Percentiles rank a stretch among this genome's conserved stretches.
phyloP scores from a whole-genome alignment of 1,140 invertebrate species.

The Apis florea region DNA sequence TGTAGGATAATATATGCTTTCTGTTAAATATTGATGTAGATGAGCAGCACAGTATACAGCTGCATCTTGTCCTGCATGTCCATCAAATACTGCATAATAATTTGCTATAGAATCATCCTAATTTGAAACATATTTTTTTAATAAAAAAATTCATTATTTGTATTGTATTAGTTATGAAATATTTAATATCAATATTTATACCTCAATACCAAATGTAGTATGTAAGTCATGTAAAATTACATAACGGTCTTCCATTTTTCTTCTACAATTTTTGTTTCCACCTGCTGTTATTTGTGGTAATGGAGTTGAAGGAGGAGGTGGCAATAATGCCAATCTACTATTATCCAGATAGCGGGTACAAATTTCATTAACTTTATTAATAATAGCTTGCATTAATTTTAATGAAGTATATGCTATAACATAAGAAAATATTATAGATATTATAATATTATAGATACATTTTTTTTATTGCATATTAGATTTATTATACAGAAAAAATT shows the following conservation, averaged over 20 bases:
- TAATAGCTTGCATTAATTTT: slow-evolving; percentile 87
- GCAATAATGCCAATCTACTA: slow-evolving; percentile 80
- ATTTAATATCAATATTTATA: slow-evolving; percentile 43
- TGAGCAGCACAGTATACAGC: slow-evolving; percentile 93
- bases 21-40: slow-evolving; percentile 91
- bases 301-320: slow-evolving; percentile 80
- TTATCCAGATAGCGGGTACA: slow-evolving; percentile 86
- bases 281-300: slow-evolving; percentile 81
- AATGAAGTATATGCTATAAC: slow-evolving; percentile 86
- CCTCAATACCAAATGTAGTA: slow-evolving; percentile 84
- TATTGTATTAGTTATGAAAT: neutral
- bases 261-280: slow-evolving; percentile 89
- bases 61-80: slow-evolving; percentile 95
- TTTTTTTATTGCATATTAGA: neutral
- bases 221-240: slow-evolving; percentile 88
- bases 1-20: slow-evolving; percentile 85
- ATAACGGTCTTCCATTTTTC: slow-evolving; percentile 94
- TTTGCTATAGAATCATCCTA: slow-evolving; percentile 83
- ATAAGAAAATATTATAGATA: slow-evolving; percentile 14
- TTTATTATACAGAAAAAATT: neutral
- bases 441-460: no score
- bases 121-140: slow-evolving; percentile 43
- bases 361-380: slow-evolving; percentile 85
- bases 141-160: neutral
- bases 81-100: slow-evolving; percentile 97